These are phyloP conservation scores for Potorous gilbertii DNA, from an alignment of 2,797 vertebrate genomes.

Conservation along the genomic window DNA sequence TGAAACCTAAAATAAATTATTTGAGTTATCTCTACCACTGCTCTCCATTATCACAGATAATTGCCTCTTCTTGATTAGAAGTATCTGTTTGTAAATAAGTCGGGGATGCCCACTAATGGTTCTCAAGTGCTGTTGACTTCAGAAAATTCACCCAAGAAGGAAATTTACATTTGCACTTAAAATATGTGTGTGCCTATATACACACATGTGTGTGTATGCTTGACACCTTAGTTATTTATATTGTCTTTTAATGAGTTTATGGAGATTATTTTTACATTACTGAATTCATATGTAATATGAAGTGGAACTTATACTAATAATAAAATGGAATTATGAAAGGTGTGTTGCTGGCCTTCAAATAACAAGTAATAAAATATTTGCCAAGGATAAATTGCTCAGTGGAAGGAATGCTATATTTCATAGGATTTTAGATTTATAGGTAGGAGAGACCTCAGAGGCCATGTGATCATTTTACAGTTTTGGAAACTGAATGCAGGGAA, in stretches of 20 bases:
- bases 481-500: background rate
- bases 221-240: too few relatives aligned
- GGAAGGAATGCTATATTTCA: background rate
- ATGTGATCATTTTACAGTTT: background rate
- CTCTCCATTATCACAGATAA: too few relatives aligned
- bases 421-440: background rate
- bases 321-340: conserved; percentile 33
- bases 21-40: too few relatives aligned
- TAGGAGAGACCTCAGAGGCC: too few relatives aligned
- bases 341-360: background rate
- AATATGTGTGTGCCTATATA: too few relatives aligned
- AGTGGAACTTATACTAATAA: background rate
- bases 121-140: background rate
- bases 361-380: conserved; percentile 32
- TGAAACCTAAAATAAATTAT: too few relatives aligned
- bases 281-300: background rate
- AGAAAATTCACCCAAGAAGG: background rate
- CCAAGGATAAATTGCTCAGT: conserved; percentile 24
- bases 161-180: background rate
- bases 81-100: background rate
- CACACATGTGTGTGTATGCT: too few relatives aligned
- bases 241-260: background rate
- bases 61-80: too few relatives aligned
- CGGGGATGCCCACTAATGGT: background rate
- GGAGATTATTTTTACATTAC: background rate